Evolutionary conservation across 2,797 vertebrate genomes (phyloP).

Genomic region (Corythornis leucogaster): DNA sequence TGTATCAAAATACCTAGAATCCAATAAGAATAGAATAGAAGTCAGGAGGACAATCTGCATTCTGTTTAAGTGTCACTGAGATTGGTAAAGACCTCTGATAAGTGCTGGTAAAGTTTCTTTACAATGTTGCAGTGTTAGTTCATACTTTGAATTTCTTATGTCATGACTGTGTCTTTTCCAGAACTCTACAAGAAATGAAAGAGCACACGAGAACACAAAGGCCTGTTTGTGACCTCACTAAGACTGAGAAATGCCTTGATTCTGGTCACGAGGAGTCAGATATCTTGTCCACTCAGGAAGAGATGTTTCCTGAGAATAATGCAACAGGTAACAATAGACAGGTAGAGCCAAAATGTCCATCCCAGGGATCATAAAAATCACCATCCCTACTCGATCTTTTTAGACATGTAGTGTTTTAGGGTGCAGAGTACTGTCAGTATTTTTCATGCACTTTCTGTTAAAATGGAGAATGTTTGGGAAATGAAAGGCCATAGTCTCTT

Average conservation of each 20-base stretch:
- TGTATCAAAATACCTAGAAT: not conserved
- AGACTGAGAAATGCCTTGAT: conserved; percentile 54
- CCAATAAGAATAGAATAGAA: not conserved
- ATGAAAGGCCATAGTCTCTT: not conserved
- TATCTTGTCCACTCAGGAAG: conserved; percentile 89
- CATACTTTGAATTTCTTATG: conserved; percentile 46
- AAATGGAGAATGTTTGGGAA: not conserved
- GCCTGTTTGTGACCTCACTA: conserved; percentile 73
- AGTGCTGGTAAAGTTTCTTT: not conserved
- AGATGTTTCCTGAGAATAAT: conserved; percentile 87
- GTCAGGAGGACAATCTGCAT: not conserved
- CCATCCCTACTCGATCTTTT: not conserved
- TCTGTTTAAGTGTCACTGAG: not conserved
- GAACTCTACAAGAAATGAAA: conserved; percentile 40
- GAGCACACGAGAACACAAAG: conserved; percentile 45
- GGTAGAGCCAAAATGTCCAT: not conserved
- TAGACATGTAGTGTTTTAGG: not conserved
- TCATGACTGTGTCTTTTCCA: conserved; percentile 80
- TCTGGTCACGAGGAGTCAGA: conserved; percentile 73
- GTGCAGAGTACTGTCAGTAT: not conserved
- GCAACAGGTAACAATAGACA: conserved; percentile 68
- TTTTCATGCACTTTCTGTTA: not conserved
- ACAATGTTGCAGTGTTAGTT: not conserved
- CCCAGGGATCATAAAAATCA: not conserved
- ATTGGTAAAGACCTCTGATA: not conserved